Percentiles rank a stretch among this genome's conserved stretches.
Evolutionary conservation across 2,797 vertebrate genomes (phyloP).

Genomic region (Percopsis omiscomaycus): DNA sequence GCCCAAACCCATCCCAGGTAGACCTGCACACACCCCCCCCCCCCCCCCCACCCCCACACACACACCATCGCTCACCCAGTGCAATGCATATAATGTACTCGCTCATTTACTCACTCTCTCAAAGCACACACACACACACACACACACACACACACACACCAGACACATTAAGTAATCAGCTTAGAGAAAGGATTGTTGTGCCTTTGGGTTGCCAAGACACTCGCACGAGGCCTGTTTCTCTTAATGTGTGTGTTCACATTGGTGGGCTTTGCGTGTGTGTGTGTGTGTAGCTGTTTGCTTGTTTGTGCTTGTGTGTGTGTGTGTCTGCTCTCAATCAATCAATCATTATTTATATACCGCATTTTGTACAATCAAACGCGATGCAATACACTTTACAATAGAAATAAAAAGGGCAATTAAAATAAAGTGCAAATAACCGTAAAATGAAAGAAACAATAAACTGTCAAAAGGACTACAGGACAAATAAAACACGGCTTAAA

Average conservation of each 20-base stretch:
- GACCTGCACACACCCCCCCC: conserved; percentile 20
- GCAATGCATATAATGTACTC: neutral
- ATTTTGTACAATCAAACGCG: no score
- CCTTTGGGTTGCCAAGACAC: conserved; percentile 54
- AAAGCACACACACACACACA: conserved; percentile 9
- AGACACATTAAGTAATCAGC: conserved; percentile 61
- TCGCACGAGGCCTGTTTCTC: conserved; percentile 20
- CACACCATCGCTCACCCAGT: neutral
- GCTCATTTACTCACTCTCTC: neutral
- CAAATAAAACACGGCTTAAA: no score
- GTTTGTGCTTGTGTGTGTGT: conserved; percentile 34
- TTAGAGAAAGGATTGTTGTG: conserved; percentile 59
- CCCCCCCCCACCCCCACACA: conserved; percentile 19
- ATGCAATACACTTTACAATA: no score
- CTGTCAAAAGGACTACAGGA: no score
- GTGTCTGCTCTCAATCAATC: conserved; percentile 2
- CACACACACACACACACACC: neutral
- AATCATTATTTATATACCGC: no score
- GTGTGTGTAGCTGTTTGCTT: conserved; percentile 16
- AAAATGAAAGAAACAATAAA: no score
- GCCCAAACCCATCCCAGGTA: conserved; percentile 99
- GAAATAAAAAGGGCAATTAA: no score
- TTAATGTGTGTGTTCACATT: conserved; percentile 6
- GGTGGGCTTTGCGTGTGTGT: conserved; percentile 4
- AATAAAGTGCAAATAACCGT: no score